These are phyloP conservation scores for Sminthurides aquaticus DNA, from an alignment of 2,888 invertebrate genomes.

Conservation along the genomic window DNA sequence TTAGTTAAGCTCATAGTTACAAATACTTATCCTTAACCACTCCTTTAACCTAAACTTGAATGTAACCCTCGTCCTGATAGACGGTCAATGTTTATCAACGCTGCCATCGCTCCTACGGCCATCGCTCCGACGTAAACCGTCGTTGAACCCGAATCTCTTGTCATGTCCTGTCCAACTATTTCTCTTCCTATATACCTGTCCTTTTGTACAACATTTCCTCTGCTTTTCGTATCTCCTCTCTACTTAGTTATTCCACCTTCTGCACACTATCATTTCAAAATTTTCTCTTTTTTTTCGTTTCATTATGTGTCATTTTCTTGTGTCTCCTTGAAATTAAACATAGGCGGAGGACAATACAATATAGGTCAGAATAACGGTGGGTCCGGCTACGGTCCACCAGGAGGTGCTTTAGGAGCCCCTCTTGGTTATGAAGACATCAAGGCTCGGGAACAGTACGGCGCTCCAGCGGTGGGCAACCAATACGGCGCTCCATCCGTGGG, in stretches of 20 bases:
- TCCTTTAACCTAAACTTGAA: too few species aligned
- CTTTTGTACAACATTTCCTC: constrained; percentile 1
- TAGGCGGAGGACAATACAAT: constrained; percentile 8
- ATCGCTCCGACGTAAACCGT: too few species aligned
- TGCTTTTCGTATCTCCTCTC: neutral
- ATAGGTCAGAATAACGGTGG: neutral
- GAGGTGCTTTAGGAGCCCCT: constrained; percentile 4
- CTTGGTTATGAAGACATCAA: constrained; percentile 2
- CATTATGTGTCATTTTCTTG: constrained; percentile 15
- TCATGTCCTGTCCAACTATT: neutral
- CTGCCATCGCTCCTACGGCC: too few species aligned
- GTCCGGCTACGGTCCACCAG: constrained; percentile 16
- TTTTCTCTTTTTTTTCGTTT: constrained; percentile 17
- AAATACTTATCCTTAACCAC: too few species aligned
- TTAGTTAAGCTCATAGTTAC: too few species aligned
- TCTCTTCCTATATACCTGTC: constrained; percentile 5
- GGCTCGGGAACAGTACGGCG: neutral
- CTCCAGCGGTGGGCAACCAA: neutral
- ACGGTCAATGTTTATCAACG: too few species aligned
- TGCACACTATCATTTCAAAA: neutral
- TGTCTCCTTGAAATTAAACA: constrained; percentile 1
- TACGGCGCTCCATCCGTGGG: neutral
- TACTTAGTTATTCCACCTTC: too few species aligned
- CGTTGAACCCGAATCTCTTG: neutral
- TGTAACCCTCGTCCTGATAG: too few species aligned